Evolutionary conservation across 2,797 vertebrate species (phyloP), one percentile per base, ranked within the genome.

Genomic region (Menidia menidia): DNA sequence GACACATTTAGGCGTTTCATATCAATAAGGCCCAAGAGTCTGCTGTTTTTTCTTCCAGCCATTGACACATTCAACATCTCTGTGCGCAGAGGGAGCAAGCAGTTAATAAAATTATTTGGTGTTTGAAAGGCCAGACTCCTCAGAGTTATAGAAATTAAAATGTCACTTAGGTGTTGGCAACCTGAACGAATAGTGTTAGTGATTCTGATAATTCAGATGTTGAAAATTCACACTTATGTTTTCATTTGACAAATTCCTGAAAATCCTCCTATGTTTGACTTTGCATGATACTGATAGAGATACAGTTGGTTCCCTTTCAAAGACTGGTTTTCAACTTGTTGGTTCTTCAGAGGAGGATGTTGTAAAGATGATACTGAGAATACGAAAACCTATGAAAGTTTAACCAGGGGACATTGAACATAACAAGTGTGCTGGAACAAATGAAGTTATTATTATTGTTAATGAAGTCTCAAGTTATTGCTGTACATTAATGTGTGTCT

Each of bases 181-280:
- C 33, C 45, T 25, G 33, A 11, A 0, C 13, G 25, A 6, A 59
- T 2, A 18, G 0, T 19, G 41, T 51, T 58, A 68, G 76, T 60
- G 10, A 58, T 25, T 51, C 63, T 41, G 63, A 70, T 15, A 39
- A 51, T 77, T 16, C 63, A 70, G 32, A 16, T 43, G 54, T 4
- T 56, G 35, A 59, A 63, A 25, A 50, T 66, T 39, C 35, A 39
- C 10, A 18, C n/a, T 39, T 12, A n/a, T 15, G 51, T 50, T 45
- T 47, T 25, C 25, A 11, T 43, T 14, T 2, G 7, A 42, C 47
- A 18, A 14, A 1, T 39, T 39, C 64, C 16, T 72, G 11, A 53
- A 64, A 16, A n/a, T 65, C 9, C 48, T 41, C 44, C 16, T 25
- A 31, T 2, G 0, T 42, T 35, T 13, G 16, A 10, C 60, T 51